A percentile compares a stretch with the other conserved stretches of the same genome.
These are phyloP conservation scores for Chrysemys picta DNA, from an alignment of 2,113 vertebrate species.

Conservation along the genomic window DNA sequence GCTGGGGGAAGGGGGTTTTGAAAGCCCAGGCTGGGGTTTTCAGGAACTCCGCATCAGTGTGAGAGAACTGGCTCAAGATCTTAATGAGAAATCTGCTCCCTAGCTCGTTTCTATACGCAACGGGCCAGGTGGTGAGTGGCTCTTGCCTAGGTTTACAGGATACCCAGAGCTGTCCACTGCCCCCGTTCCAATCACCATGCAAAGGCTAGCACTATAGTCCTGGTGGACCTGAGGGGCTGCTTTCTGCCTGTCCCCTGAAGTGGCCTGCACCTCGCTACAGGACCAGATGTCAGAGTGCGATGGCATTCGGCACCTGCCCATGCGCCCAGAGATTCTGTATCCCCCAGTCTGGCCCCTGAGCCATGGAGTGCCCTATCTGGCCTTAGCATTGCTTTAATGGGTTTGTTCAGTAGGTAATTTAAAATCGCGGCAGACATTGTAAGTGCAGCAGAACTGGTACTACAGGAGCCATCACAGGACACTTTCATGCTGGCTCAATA, in stretches of 20 bases:
- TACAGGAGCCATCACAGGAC: no score
- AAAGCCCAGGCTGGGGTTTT: neutral
- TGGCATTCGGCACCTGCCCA: neutral
- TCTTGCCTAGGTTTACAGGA: neutral
- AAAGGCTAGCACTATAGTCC: neutral
- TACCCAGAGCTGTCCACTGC: neutral
- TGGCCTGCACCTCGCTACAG: neutral
- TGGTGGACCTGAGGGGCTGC: neutral
- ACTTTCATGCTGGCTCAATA: no score
- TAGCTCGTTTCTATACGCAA: neutral
- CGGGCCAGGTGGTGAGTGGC: neutral
- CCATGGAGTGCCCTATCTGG: no score
- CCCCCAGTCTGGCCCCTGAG: no score
- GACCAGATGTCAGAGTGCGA: no score
- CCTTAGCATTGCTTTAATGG: no score
- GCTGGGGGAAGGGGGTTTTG: neutral
- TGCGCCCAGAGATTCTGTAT: neutral
- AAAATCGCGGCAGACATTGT: no score
- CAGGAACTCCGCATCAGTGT: neutral
- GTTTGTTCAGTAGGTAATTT: no score
- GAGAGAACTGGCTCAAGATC: neutral
- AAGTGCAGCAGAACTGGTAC: no score
- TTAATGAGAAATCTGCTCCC: neutral
- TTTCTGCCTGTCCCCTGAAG: neutral
- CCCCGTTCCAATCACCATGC: neutral